Evolutionary conservation across 2,113 vertebrate species (phyloP).

Genomic region (Crotalus helleri): DNA sequence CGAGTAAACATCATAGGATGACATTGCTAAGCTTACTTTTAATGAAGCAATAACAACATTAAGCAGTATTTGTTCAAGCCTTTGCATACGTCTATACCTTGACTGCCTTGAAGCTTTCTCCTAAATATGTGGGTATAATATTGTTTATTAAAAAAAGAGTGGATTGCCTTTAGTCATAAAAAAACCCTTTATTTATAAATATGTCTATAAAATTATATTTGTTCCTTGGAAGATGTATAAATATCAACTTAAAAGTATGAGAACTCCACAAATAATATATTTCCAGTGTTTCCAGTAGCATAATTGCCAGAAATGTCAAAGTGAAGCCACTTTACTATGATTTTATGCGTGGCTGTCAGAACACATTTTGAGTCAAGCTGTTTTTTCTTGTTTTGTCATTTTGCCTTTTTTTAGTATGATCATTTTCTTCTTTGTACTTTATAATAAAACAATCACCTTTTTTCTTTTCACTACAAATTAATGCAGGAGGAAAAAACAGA

Average conservation of each 20-base stretch:
- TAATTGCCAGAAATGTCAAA: not conserved
- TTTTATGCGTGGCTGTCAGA: not conserved
- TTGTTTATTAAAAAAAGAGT: not conserved
- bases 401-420: conserved; percentile 24
- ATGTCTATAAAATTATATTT: not conserved
- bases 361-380: not conserved
- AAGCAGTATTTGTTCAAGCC: not conserved
- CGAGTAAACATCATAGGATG: not conserved
- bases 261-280: not conserved
- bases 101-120: not conserved
- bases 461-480: not conserved
- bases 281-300: not conserved
- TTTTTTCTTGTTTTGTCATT: not conserved
- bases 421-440: conserved; percentile 24
- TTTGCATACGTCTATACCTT: too few relatives aligned
- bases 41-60: not conserved
- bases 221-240: conserved; percentile 26
- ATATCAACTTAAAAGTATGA: not conserved
- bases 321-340: not conserved
- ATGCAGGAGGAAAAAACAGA: conserved; percentile 7
- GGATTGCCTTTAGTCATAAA: not conserved
- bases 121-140: not conserved
- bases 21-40: not conserved
- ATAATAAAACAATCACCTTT: conserved; percentile 28
- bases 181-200: not conserved